Evolutionary conservation across 2,113 vertebrate genomes (phyloP).

Genomic region (Etia nguti): DNA sequence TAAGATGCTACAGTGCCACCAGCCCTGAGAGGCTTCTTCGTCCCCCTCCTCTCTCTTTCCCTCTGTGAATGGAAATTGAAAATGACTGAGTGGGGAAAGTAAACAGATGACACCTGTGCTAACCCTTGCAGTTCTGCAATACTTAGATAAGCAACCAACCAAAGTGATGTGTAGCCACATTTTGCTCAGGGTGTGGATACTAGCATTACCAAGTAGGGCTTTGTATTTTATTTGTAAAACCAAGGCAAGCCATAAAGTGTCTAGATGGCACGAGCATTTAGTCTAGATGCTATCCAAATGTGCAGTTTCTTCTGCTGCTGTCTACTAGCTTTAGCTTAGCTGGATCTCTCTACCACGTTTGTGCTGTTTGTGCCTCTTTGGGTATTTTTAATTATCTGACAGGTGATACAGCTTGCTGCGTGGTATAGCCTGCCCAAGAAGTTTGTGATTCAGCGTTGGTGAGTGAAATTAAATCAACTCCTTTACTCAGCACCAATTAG

Average conservation of each 20-base stretch:
- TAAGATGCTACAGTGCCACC: background rate
- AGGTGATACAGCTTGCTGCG: background rate
- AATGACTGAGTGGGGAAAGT: background rate
- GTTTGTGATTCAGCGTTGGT: background rate
- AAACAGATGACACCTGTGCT: background rate
- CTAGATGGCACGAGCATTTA: background rate
- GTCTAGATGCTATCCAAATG: background rate
- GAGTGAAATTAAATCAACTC: background rate
- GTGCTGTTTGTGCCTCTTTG: background rate
- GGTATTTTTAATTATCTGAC: background rate
- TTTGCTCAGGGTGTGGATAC: background rate
- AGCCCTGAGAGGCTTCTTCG: background rate
- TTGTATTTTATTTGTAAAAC: background rate
- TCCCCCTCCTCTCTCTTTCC: background rate
- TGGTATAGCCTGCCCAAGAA: no score
- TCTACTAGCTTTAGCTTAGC: background rate
- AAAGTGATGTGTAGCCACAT: background rate
- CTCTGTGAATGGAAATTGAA: background rate
- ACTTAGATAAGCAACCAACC: background rate
- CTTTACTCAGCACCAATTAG: background rate
- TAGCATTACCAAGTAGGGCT: background rate
- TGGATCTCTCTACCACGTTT: background rate
- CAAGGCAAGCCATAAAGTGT: background rate
- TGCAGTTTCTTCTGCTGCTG: background rate
- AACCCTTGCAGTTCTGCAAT: background rate